Conservation (phyloP, 2,797 vertebrate species). For the Coregonus ussuriensis region DNA sequence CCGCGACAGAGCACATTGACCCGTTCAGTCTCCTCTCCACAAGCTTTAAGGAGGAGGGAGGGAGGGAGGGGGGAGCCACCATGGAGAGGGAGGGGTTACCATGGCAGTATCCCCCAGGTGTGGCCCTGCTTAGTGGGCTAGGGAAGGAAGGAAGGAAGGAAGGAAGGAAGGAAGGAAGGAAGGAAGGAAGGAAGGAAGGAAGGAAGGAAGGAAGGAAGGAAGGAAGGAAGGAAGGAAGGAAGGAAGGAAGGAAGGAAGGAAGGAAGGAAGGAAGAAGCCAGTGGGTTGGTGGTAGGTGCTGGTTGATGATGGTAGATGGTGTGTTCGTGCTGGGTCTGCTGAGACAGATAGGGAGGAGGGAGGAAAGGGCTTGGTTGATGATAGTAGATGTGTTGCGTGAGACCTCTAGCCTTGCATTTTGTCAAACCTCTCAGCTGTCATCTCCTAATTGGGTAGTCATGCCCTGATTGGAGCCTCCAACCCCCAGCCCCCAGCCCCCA, state of each 20-base stretch:
- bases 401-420: too few species aligned
- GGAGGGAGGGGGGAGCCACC: conserved; percentile 36
- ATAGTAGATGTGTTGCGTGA: too few species aligned
- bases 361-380: too few species aligned
- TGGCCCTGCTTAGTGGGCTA: conserved; percentile 59
- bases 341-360: neutral
- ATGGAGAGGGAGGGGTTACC: too few species aligned
- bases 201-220: too few species aligned
- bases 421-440: conserved; percentile 1
- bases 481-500: neutral
- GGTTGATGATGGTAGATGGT: conserved; percentile 4
- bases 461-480: neutral
- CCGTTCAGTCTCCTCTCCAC: conserved; percentile 45
- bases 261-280: too few species aligned
- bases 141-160: neutral
- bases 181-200: too few species aligned
- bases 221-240: too few species aligned
- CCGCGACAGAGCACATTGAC: conserved; percentile 56
- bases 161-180: too few species aligned
- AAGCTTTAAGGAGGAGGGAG: conserved; percentile 18
- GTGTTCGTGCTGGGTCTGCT: neutral
- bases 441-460: conserved; percentile 24
- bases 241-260: too few species aligned
- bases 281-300: neutral
- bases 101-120: conserved; percentile 77